These are phyloP conservation scores for Rhabdornis inornatus DNA, from an alignment of 2,113 vertebrate genomes.

Conservation along the genomic window DNA sequence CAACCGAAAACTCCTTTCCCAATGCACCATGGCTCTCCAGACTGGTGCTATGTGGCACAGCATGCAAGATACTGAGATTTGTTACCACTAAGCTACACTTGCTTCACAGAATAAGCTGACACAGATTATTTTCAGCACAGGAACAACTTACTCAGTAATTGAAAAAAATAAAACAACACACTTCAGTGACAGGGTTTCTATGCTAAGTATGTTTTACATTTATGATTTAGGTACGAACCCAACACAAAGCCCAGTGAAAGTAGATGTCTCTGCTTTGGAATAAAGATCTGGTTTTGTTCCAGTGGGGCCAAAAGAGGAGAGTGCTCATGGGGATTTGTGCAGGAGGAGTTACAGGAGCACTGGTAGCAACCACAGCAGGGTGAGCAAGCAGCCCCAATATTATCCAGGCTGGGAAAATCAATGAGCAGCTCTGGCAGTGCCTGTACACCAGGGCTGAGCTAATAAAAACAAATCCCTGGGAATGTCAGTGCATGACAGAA, in stretches of 20 bases:
- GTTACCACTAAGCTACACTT: neutral
- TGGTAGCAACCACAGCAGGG: neutral
- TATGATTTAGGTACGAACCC: neutral
- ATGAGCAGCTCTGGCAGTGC: neutral
- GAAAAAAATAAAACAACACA: neutral
- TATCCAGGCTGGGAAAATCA: conserved; percentile 30
- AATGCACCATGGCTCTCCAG: neutral
- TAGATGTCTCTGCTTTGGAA: neutral
- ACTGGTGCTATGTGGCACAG: neutral
- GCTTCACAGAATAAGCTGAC: neutral
- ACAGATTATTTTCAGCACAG: neutral
- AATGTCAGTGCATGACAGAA: conserved; percentile 49
- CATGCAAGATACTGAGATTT: neutral
- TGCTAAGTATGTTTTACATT: neutral
- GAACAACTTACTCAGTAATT: neutral
- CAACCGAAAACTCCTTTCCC: neutral
- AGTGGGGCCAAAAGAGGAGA: neutral
- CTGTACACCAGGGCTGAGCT: conserved; percentile 8
- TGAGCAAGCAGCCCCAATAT: neutral
- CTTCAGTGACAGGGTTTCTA: neutral
- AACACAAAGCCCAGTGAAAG: neutral
- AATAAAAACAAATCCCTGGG: conserved; percentile 60
- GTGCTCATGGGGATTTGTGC: neutral
- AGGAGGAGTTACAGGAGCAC: neutral
- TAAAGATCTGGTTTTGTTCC: neutral